phyloP scores from a whole-genome alignment of 35 echinoderm and acorn worm species.

The Strongylocentrotus purpuratus region DNA sequence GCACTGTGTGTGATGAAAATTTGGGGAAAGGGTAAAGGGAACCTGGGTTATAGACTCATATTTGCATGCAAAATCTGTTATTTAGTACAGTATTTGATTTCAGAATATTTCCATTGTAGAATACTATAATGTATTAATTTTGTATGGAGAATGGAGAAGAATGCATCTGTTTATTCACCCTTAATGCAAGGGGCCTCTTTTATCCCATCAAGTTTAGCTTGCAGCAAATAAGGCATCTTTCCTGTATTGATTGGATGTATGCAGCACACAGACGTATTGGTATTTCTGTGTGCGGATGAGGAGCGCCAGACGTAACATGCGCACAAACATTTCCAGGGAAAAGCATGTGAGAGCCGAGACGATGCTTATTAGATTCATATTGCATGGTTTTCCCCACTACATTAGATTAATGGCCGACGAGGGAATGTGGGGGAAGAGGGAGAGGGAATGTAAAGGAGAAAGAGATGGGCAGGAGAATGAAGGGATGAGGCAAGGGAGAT shows the following conservation, averaged over 20 bases:
- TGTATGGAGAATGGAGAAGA: not conserved
- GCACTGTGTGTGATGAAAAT: not conserved
- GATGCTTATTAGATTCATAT: conserved; percentile 19
- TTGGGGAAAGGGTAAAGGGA: not conserved
- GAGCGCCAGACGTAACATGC: not conserved
- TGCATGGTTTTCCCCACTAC: conserved; percentile 15
- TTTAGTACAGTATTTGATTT: not conserved
- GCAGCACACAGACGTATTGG: not conserved
- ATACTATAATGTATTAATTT: not conserved
- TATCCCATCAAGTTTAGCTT: not conserved
- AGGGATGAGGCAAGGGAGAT: not conserved
- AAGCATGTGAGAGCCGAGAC: not conserved
- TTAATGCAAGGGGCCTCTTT: not conserved
- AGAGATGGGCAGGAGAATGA: not conserved
- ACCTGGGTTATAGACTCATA: not conserved
- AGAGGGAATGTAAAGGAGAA: not conserved
- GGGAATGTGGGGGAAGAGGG: not conserved
- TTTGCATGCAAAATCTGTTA: not conserved
- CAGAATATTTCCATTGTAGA: not conserved
- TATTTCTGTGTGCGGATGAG: not conserved
- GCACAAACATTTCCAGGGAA: not conserved
- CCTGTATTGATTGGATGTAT: not conserved
- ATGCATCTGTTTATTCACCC: not conserved
- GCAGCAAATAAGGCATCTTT: not conserved
- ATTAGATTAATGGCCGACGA: conserved; percentile 2